phyloP scores from a whole-genome alignment of 2,888 invertebrate species.

The Coenonympha arcania region DNA sequence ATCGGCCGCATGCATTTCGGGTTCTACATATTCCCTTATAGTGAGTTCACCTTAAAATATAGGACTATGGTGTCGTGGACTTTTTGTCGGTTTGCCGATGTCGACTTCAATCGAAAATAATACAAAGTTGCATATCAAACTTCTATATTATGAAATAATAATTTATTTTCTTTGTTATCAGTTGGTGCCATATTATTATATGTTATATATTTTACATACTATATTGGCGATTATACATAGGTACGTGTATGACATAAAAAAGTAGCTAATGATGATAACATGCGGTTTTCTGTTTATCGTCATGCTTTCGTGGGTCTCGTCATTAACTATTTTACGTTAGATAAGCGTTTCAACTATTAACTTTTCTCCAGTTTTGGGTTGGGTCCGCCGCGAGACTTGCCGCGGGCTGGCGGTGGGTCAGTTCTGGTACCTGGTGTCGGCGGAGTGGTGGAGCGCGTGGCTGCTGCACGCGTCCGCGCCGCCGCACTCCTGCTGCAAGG shows the following conservation, averaged over 20 bases:
- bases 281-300: no score
- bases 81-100: no score
- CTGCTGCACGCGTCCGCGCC: slow-evolving; percentile 76
- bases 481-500: slow-evolving; percentile 45
- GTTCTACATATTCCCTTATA: no score
- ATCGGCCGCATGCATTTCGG: no score
- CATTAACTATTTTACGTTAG: no score
- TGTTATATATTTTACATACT: neutral
- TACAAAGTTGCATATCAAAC: neutral
- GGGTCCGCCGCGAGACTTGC: slow-evolving; percentile 84
- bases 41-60: no score
- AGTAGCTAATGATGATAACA: no score
- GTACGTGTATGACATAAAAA: no score
- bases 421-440: slow-evolving; percentile 90
- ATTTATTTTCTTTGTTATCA: neutral
- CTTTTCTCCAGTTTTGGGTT: slow-evolving; percentile 76
- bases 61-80: no score
- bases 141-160: neutral
- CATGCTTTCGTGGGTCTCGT: neutral
- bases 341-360: neutral
- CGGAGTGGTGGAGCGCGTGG: slow-evolving; percentile 92
- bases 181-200: neutral
- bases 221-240: neutral
- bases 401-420: slow-evolving; percentile 86
- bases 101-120: neutral